Conservation (phyloP, 2,797 vertebrate genomes). For the Pipistrellus pipistrellus region DNA sequence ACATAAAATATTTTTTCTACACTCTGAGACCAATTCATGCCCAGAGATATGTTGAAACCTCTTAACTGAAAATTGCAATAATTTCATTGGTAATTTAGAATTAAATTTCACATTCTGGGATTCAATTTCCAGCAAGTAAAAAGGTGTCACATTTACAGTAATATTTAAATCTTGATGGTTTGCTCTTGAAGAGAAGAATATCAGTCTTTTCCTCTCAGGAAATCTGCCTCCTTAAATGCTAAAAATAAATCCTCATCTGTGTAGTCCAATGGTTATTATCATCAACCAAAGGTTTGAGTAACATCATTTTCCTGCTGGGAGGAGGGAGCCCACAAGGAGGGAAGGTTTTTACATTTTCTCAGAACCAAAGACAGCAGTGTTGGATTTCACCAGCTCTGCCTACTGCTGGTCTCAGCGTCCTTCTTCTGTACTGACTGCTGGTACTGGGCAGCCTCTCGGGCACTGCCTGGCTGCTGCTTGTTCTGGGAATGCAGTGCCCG, state of each 20-base stretch:
- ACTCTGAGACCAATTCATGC: background rate
- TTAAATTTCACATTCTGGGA: slow-evolving; percentile 20
- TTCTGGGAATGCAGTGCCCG: background rate
- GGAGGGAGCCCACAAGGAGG: background rate
- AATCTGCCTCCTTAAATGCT: background rate
- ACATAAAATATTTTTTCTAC: background rate
- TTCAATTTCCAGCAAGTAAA: slow-evolving; percentile 24
- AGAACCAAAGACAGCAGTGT: background rate
- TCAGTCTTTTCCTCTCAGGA: background rate
- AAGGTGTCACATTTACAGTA: background rate
- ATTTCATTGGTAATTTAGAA: slow-evolving; percentile 13
- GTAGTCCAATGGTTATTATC: background rate
- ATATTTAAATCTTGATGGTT: slow-evolving; percentile 23
- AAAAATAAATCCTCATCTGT: background rate
- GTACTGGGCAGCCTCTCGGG: background rate
- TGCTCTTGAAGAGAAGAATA: background rate
- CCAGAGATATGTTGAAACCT: background rate
- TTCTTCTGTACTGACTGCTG: background rate
- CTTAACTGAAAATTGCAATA: slow-evolving; percentile 44
- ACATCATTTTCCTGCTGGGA: background rate
- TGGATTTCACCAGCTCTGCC: background rate
- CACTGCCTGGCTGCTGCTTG: background rate
- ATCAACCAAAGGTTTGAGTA: background rate
- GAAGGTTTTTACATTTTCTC: background rate
- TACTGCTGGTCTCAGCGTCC: background rate